A percentile compares a stretch with the other conserved stretches of the same genome.
phyloP scores from a whole-genome alignment of 2,797 vertebrate species.

The Otus scops region DNA sequence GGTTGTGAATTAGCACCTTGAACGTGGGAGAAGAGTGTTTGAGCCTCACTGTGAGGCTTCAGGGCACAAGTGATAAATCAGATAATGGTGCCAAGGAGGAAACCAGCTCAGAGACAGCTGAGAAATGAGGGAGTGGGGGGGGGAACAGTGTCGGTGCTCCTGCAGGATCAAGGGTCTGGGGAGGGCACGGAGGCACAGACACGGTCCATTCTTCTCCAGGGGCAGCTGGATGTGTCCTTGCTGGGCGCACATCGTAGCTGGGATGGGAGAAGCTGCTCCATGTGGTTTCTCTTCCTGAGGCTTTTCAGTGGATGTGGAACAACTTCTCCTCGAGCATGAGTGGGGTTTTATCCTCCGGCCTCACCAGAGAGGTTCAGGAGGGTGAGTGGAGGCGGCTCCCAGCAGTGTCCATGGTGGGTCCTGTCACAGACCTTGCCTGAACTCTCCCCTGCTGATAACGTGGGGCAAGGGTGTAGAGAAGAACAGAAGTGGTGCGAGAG shows the following conservation, averaged over 20 bases:
- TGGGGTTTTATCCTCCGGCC: rapidly evolving
- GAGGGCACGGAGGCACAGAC: neutral
- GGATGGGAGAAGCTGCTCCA: neutral
- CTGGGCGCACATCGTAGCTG: rapidly evolving
- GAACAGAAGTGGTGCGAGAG: neutral
- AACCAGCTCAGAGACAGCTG: neutral
- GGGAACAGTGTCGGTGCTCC: neutral
- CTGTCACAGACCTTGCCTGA: neutral
- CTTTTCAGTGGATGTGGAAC: neutral
- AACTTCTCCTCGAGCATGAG: rapidly evolving
- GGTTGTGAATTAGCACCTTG: neutral
- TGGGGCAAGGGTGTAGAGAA: neutral
- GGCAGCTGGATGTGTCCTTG: rapidly evolving
- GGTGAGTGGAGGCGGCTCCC: neutral
- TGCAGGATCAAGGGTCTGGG: too few relatives aligned
- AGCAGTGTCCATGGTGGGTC: neutral
- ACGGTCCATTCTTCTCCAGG: neutral
- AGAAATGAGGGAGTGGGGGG: rapidly evolving
- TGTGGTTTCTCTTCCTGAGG: neutral
- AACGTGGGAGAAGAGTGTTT: neutral
- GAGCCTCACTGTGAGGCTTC: neutral
- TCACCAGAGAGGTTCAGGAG: neutral
- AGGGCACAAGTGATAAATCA: neutral
- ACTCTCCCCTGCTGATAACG: too few relatives aligned
- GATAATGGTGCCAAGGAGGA: too few relatives aligned